Evolutionary conservation across 2,888 invertebrate genomes (phyloP).

Genomic region (Eumacrocentrus americanus): DNA sequence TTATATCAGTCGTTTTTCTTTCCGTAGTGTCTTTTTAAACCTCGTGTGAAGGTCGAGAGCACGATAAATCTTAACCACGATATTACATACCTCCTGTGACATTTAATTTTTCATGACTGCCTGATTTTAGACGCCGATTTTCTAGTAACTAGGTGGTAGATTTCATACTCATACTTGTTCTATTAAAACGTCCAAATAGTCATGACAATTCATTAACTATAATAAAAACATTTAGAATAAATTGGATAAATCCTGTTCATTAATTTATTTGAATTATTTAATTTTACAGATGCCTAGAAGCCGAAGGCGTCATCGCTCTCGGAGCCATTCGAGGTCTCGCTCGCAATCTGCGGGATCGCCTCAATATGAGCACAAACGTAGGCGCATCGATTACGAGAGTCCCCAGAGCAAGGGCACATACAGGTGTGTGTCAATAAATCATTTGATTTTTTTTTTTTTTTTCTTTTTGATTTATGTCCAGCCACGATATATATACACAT

Average conservation of each 20-base stretch:
- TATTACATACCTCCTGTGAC: no score
- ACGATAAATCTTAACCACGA: no score
- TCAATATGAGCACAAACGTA: conserved; percentile 71
- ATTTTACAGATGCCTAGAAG: conserved; percentile 79
- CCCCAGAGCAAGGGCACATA: conserved; percentile 66
- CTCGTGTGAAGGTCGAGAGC: no score
- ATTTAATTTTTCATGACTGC: no score
- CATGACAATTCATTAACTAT: not conserved
- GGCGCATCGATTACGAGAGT: conserved; percentile 73
- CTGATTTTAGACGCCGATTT: no score
- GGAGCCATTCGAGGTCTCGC: conserved; percentile 66
- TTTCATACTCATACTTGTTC: no score
- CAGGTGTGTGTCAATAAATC: conserved; percentile 65
- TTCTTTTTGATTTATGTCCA: not conserved
- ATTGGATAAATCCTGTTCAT: not conserved
- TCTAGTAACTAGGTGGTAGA: not conserved
- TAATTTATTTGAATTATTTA: conserved; percentile 40
- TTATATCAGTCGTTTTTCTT: no score
- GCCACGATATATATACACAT: not conserved
- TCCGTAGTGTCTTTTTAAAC: no score
- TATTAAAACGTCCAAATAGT: not conserved
- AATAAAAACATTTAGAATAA: no score
- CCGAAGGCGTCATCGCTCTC: conserved; percentile 78
- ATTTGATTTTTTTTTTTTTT: not conserved
- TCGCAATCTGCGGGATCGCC: conserved; percentile 61